Percentiles rank a stretch among this genome's conserved stretches.
These are phyloP conservation scores for Acanthococcus lagerstroemiae DNA, from an alignment of 2,888 invertebrate species.

Conservation along the genomic window DNA sequence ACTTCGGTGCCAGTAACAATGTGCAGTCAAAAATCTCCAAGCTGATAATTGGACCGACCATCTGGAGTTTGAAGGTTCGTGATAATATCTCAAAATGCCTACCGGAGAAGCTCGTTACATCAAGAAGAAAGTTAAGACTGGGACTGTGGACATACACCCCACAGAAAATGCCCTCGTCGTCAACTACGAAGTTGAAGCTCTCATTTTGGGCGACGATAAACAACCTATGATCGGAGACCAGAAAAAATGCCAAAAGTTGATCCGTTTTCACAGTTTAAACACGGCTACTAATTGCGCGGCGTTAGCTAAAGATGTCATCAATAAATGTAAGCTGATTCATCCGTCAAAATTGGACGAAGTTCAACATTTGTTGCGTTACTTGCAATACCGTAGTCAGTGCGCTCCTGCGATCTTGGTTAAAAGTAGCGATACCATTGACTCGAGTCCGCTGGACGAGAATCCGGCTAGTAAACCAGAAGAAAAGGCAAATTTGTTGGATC, in stretches of 20 bases:
- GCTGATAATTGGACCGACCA: no score
- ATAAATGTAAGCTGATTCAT: constrained; percentile 76
- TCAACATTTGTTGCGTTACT: constrained; percentile 75
- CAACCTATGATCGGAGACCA: constrained; percentile 72
- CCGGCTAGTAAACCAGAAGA: constrained; percentile 27
- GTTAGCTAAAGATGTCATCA: constrained; percentile 72
- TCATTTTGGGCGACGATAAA: constrained; percentile 68
- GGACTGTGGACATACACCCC: constrained; percentile 78
- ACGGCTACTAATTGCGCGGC: constrained; percentile 66
- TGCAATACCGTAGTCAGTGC: constrained; percentile 46
- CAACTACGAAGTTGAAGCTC: constrained; percentile 76
- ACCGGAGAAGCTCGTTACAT: constrained; percentile 32
- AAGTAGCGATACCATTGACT: constrained; percentile 31
- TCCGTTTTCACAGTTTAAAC: constrained; percentile 68
- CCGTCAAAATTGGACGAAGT: constrained; percentile 70
- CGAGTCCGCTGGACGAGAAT: constrained; percentile 24
- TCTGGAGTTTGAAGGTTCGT: no score
- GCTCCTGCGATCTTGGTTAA: constrained; percentile 17
- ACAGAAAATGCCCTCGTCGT: constrained; percentile 75
- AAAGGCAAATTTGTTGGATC: constrained; percentile 68
- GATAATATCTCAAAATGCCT: no score
- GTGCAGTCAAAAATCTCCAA: no score
- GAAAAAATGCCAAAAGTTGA: constrained; percentile 73
- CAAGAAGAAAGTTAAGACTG: constrained; percentile 59
- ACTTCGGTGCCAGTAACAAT: no score